Conservation (phyloP, 2,888 invertebrate species). For the Tryphoninae sp. region DNA sequence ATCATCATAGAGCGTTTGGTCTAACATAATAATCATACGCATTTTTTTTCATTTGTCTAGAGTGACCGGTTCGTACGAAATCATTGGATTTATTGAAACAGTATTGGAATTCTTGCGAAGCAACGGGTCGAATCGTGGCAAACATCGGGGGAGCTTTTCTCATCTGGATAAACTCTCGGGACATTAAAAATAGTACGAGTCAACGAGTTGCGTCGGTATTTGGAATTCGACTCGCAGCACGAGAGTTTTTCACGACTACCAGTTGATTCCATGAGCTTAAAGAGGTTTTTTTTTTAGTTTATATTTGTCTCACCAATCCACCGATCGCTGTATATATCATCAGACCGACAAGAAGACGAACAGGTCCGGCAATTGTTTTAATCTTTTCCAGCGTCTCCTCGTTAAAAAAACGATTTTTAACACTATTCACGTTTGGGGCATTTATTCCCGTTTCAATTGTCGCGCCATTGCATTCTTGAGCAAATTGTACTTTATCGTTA, state of each 20-base stretch:
- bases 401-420: constrained; percentile 43
- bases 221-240: background rate
- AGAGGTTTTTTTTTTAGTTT: constrained; percentile 29
- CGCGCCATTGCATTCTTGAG: constrained; percentile 54
- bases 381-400: constrained; percentile 79
- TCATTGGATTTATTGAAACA: background rate
- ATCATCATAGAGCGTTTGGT: too few species aligned
- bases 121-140: background rate
- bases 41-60: too few species aligned
- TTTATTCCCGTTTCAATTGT: constrained; percentile 35
- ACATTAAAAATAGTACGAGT: constrained; percentile 48
- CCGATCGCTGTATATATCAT: constrained; percentile 91
- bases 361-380: constrained; percentile 87
- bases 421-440: background rate
- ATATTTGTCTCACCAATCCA: constrained; percentile 86
- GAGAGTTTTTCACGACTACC: constrained; percentile 18
- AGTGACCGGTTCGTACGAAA: background rate
- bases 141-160: background rate
- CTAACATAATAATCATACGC: too few species aligned
- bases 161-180: constrained; percentile 36
- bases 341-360: constrained; percentile 88
- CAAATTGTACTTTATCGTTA: constrained; percentile 53
- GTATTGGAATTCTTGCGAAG: background rate
- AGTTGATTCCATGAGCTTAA: constrained; percentile 20
- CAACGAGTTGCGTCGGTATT: background rate